A percentile compares a stretch with the other conserved stretches of the same genome.
Conservation (phyloP, 2,888 invertebrate genomes). For the Drosophila conformis region DNA sequence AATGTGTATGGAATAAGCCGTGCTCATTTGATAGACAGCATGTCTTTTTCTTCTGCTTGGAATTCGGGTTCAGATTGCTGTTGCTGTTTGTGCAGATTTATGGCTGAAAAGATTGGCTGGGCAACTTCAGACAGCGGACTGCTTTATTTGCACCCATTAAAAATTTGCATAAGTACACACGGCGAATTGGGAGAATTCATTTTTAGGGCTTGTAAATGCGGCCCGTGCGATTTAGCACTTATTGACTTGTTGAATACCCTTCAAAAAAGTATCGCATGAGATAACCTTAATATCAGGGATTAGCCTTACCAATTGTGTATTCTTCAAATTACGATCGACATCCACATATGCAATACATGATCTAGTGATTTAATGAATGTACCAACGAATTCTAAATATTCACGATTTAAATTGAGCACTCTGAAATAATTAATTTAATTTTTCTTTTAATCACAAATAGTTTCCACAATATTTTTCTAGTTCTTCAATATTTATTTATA, state of each 20-base stretch:
- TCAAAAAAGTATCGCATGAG: not conserved
- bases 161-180: conserved; percentile 61
- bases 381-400: not conserved
- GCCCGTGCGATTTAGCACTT: conserved; percentile 14
- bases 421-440: not conserved
- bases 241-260: conserved; percentile 37
- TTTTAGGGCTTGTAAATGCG: conserved; percentile 33
- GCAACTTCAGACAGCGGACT: conserved; percentile 35
- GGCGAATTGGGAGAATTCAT: conserved; percentile 38
- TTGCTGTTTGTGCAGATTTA: conserved; percentile 52
- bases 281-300: not conserved
- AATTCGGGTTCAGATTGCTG: conserved; percentile 5
- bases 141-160: conserved; percentile 57
- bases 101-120: conserved; percentile 45
- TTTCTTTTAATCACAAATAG: not conserved
- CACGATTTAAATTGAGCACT: not conserved
- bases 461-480: not conserved
- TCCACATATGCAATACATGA: not conserved
- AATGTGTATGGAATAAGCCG: conserved; percentile 49
- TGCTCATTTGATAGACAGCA: conserved; percentile 49
- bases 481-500: not conserved
- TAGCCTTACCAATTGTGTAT: not conserved
- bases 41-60: not conserved
- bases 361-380: not conserved
- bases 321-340: not conserved